A percentile compares a stretch with the other conserved stretches of the same genome.
Evolutionary conservation across 2,888 invertebrate species (phyloP).

Genomic region (Stegophylla sp.): DNA sequence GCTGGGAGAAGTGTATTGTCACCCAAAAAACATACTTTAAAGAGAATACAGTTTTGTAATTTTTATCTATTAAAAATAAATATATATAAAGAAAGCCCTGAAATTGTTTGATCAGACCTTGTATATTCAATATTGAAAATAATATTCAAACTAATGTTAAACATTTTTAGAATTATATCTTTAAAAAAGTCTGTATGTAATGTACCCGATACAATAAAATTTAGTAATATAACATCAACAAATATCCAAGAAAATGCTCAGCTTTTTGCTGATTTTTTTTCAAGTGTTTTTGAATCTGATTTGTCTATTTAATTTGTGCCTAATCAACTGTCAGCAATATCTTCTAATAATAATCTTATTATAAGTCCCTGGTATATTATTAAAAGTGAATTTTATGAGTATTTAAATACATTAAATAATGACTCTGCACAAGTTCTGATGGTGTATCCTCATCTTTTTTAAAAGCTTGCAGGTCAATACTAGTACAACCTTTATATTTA

Average conservation of each 20-base stretch:
- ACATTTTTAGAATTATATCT: conserved; percentile 25
- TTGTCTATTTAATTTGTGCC: background rate
- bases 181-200: background rate
- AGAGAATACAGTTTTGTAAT: too few species aligned
- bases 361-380: background rate
- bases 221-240: background rate
- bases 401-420: conserved; percentile 26
- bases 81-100: too few species aligned
- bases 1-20: too few species aligned
- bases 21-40: too few species aligned
- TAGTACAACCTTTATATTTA: too few species aligned
- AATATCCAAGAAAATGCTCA: conserved; percentile 2
- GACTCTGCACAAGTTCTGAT: too few species aligned
- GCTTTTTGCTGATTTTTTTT: conserved; percentile 4
- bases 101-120: too few species aligned
- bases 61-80: too few species aligned
- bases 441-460: too few species aligned
- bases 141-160: conserved; percentile 18
- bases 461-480: too few species aligned
- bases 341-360: background rate
- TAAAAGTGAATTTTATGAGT: conserved; percentile 19
- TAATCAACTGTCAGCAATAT: background rate
- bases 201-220: background rate
- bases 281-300: conserved; percentile 3
- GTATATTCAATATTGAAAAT: conserved; percentile 16